Evolutionary conservation across 2,888 invertebrate genomes (phyloP).

Genomic region (Lydus trimaculatus): DNA sequence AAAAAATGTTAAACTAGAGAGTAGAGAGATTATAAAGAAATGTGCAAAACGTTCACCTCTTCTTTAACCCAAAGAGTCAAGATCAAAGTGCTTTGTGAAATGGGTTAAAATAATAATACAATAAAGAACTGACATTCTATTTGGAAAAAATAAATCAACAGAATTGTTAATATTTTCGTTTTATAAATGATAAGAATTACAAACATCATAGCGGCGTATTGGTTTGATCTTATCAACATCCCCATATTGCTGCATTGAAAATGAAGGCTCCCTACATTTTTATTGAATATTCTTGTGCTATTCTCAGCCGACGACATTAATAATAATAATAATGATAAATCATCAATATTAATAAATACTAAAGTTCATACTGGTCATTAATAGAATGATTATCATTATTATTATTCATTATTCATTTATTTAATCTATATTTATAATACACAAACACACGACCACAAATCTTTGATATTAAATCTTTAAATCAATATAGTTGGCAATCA

Average conservation of each 20-base stretch:
- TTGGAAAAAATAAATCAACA: too few species aligned
- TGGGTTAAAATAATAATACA: too few species aligned
- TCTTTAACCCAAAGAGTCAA: too few species aligned
- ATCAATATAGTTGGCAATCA: neutral
- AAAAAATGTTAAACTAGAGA: too few species aligned
- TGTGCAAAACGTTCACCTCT: too few species aligned
- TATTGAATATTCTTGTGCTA: neutral
- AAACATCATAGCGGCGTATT: neutral
- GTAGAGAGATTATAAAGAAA: too few species aligned
- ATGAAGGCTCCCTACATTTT: neutral
- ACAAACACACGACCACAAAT: neutral
- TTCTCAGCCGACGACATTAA: neutral
- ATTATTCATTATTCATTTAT: conserved; percentile 3
- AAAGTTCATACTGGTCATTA: neutral
- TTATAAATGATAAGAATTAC: neutral
- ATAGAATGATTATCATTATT: neutral
- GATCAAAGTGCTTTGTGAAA: too few species aligned
- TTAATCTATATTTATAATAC: neutral
- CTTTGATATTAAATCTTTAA: neutral
- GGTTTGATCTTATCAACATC: neutral
- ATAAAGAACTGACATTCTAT: too few species aligned
- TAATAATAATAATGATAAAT: neutral
- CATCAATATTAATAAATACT: neutral
- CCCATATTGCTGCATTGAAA: neutral
- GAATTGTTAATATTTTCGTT: neutral